These are phyloP conservation scores for Silurus asotus DNA, from an alignment of 2,113 vertebrate genomes.

Conservation along the genomic window DNA sequence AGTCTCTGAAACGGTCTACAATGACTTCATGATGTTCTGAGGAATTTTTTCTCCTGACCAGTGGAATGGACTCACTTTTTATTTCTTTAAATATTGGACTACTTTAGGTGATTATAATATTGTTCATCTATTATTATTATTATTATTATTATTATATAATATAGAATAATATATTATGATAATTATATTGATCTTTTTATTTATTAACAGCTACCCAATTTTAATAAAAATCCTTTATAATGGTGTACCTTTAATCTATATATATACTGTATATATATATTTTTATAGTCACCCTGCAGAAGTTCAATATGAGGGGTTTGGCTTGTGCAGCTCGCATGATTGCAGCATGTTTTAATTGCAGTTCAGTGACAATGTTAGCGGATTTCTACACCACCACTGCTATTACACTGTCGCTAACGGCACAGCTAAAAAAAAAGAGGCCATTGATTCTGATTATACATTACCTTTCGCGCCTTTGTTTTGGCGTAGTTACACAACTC, in stretches of 20 bases:
- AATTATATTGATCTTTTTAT: neutral
- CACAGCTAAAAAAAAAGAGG: conserved; percentile 20
- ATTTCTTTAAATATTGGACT: neutral
- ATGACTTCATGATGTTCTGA: neutral
- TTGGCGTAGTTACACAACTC: conserved; percentile 40
- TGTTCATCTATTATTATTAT: neutral
- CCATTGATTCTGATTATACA: conserved; percentile 37
- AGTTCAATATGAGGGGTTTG: neutral
- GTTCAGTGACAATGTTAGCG: conserved; percentile 30
- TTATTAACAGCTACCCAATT: no score
- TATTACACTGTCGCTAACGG: conserved; percentile 52
- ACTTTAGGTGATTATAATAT: neutral
- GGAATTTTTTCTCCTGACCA: neutral
- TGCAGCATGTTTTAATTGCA: conserved; percentile 58
- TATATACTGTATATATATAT: no score
- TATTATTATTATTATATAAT: no score
- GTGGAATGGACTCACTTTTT: neutral
- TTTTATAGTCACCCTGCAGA: neutral
- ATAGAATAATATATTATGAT: neutral
- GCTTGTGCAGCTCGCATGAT: conserved; percentile 28
- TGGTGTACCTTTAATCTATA: no score
- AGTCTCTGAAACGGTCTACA: neutral
- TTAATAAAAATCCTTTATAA: no score
- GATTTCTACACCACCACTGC: conserved; percentile 33
- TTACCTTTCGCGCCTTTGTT: conserved; percentile 33